A percentile compares a stretch with the other conserved stretches of the same genome.
These are phyloP conservation scores for Phodopus roborovskii DNA, from an alignment of 2,113 vertebrate species.

Conservation along the genomic window DNA sequence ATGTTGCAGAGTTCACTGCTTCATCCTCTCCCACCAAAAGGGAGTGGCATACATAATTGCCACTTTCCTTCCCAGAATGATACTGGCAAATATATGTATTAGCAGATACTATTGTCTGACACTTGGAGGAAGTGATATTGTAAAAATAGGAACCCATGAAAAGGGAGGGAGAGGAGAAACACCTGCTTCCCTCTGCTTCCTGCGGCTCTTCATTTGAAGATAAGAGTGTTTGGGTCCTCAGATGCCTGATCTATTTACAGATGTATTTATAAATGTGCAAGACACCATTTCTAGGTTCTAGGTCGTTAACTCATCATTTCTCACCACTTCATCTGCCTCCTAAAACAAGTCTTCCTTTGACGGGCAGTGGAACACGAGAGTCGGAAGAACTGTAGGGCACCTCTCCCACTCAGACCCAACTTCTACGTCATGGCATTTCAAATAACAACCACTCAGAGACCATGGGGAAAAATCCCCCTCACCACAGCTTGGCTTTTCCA, in stretches of 20 bases:
- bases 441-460: not conserved
- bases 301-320: not conserved
- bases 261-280: constrained; percentile 14
- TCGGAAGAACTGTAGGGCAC: not conserved
- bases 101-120: constrained; percentile 72
- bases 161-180: not conserved
- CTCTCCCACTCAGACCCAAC: not conserved
- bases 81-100: constrained; percentile 48
- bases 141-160: constrained; percentile 59
- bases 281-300: not conserved
- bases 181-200: constrained; percentile 57
- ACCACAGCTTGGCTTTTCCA: not conserved
- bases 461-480: not conserved
- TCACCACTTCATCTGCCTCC: not conserved
- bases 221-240: not conserved
- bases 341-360: not conserved
- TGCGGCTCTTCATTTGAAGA: constrained; percentile 53
- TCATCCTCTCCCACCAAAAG: not conserved
- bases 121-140: constrained; percentile 58
- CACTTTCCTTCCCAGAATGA: constrained; percentile 32
- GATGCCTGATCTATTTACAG: not conserved
- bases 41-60: not conserved
- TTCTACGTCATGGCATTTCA: not conserved
- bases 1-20: rapidly evolving
- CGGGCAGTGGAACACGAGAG: not conserved